A percentile compares a stretch with the other conserved stretches of the same genome.
Conservation (phyloP, 2,888 invertebrate species). For the Pteria penguin region DNA sequence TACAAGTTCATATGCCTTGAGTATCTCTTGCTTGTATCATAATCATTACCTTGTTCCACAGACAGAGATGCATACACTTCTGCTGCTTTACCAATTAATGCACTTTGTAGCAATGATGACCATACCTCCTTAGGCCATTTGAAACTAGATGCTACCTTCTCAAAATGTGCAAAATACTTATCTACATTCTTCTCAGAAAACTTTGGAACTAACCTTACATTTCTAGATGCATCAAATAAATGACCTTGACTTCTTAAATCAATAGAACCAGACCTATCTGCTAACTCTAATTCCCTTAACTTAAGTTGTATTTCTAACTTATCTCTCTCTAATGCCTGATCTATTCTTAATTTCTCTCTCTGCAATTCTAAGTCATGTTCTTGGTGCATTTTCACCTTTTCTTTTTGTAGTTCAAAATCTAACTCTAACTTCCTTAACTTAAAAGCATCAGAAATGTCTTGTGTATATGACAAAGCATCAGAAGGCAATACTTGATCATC, state of each 20-base stretch:
- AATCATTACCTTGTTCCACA: conserved; percentile 26
- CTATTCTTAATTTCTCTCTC: background rate
- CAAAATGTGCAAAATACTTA: conserved; percentile 45
- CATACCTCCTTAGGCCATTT: conserved; percentile 39
- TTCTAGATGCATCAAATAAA: conserved; percentile 20
- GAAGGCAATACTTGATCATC: background rate
- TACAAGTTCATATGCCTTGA: conserved; percentile 49
- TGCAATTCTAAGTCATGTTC: background rate
- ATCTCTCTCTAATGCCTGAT: background rate
- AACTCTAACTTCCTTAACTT: too few species aligned
- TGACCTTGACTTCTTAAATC: too few species aligned
- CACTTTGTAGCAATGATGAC: conserved; percentile 44
- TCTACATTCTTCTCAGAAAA: conserved; percentile 34
- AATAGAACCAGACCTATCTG: background rate
- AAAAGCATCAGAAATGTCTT: too few species aligned
- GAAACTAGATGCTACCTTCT: conserved; percentile 37
- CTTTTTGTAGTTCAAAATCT: background rate
- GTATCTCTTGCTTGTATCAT: conserved; percentile 35
- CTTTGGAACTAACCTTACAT: conserved; percentile 32
- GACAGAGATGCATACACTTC: conserved; percentile 36
- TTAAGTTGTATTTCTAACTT: background rate
- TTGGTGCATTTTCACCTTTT: background rate
- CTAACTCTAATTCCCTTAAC: background rate
- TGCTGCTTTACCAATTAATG: conserved; percentile 40
- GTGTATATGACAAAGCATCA: background rate